These are phyloP conservation scores for Parauchenoglanis punctatus DNA, from an alignment of 2,797 vertebrate species.

Conservation along the genomic window DNA sequence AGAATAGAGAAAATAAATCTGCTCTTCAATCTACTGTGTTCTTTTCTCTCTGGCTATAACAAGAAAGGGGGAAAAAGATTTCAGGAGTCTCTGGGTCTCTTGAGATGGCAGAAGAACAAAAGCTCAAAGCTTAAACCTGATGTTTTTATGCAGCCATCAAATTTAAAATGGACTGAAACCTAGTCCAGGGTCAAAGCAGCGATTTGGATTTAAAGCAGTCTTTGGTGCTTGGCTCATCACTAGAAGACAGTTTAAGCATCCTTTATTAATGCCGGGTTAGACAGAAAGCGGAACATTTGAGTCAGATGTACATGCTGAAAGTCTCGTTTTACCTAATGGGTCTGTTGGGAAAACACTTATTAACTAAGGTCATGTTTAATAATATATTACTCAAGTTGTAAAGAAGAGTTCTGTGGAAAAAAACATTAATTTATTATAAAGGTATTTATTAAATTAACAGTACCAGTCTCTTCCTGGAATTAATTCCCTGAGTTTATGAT, in stretches of 20 bases:
- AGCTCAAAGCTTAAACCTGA: constrained; percentile 34
- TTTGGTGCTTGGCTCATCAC: constrained; percentile 11
- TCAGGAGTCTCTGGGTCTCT: constrained; percentile 19
- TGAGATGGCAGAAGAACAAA: constrained; percentile 42
- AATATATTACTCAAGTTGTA: constrained; percentile 29
- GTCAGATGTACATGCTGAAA: constrained; percentile 24
- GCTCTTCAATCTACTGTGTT: constrained; percentile 14
- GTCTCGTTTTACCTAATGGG: constrained; percentile 30
- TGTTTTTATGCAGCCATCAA: constrained; percentile 37
- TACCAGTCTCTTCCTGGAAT: constrained; percentile 40
- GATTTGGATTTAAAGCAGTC: constrained; percentile 23
- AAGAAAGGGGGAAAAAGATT: constrained; percentile 3
- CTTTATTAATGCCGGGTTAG: constrained; percentile 51
- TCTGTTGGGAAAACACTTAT: constrained; percentile 19
- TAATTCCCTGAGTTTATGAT: constrained; percentile 20
- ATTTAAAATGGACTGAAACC: constrained; percentile 26
- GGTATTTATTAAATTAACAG: constrained; percentile 2
- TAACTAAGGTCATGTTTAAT: constrained; percentile 20
- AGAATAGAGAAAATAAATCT: background rate
- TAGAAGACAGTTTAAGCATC: constrained; percentile 43
- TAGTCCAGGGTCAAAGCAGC: constrained; percentile 38
- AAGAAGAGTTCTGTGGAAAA: constrained; percentile 23
- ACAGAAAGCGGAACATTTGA: constrained; percentile 37
- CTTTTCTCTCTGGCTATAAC: constrained; percentile 17
- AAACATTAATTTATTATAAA: background rate